phyloP scores from a whole-genome alignment of 2,888 invertebrate genomes.

The Thalpophila matura region DNA sequence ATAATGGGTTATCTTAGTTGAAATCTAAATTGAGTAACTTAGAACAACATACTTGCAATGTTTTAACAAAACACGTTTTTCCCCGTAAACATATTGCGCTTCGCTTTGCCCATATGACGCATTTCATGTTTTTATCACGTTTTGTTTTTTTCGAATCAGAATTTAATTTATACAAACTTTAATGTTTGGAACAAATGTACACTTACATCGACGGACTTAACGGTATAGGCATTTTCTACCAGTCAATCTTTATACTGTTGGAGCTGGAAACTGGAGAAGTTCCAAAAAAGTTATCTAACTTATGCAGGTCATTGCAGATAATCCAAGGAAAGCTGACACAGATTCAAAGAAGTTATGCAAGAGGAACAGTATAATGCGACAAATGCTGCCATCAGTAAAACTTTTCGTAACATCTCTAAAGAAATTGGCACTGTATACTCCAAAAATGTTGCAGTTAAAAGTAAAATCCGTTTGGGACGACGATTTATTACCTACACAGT shows the following conservation, averaged over 20 bases:
- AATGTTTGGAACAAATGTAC: too few species aligned
- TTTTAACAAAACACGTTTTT: conserved; percentile 21
- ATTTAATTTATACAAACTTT: not conserved
- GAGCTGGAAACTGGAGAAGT: not conserved
- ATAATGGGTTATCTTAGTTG: conserved; percentile 8
- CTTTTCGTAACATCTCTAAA: conserved; percentile 3
- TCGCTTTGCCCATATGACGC: conserved; percentile 16
- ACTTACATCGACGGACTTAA: too few species aligned
- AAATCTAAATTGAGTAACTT: conserved; percentile 15
- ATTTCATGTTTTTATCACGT: conserved; percentile 7
- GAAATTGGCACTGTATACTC: conserved; percentile 9
- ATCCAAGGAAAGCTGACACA: not conserved
- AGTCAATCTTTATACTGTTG: not conserved
- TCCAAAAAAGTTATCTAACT: not conserved
- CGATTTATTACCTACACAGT: conserved; percentile 34
- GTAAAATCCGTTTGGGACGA: conserved; percentile 33
- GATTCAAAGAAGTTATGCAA: conserved; percentile 3
- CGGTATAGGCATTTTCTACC: too few species aligned
- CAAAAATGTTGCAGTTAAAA: conserved; percentile 11
- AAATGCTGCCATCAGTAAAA: conserved; percentile 4
- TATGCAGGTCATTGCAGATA: conserved; percentile 1
- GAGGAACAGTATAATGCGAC: not conserved
- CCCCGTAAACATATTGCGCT: conserved; percentile 16
- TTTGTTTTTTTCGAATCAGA: conserved; percentile 9
- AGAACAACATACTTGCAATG: conserved; percentile 3